Evolutionary conservation across 2,113 vertebrate genomes (phyloP), one percentile per base, ranked within the genome.

Genomic region (Phainopepla nitens): DNA sequence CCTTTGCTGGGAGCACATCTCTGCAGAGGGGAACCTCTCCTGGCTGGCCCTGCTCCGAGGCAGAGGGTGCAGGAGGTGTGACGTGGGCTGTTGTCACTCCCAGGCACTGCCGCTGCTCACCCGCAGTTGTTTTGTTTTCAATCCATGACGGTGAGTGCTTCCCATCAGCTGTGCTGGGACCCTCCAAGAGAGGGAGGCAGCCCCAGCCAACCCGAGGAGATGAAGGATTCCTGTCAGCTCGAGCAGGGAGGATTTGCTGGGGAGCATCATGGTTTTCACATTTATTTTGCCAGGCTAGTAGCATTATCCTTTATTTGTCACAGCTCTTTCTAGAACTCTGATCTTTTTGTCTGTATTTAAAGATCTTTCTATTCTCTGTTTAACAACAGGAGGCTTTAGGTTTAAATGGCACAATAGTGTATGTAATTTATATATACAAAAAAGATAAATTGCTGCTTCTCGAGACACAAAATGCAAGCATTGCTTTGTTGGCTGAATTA

Each of bases 401-500:
- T 93, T 90, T 91, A 95, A 96, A 70, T 88, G 93, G 93, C 64
- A 91, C 92, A 92, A 71, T 81, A 60, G 60, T 53, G 35, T 94
- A 49, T 95, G 87, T 96, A 92, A 93, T 94, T 96, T 96, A 69
- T 93, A 93, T 86, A 93, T 76, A 95, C 61, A 91, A 85, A 90
- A 93, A 87, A 82, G 87, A 94, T 56, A 96, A 94, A 92, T 82
- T 87, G 82, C 68, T 93, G 65, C 75, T 88, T 94, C 82, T 94
- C 0, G 1, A 83, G 90, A 47, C 84, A 78, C 90, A 81, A 44
- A 87, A 71, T 58, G 94, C 82, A 85, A 89, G 71, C 77, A 41
- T 84, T 90, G 93, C 95, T 94, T 94, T 95, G 94, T 93, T 82
- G 95, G 82, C 80, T 93, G 95, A 95, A 97, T 96, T 94, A 94